Conservation (phyloP, 2,797 vertebrate genomes). For the Centroberyx gerrardi region DNA sequence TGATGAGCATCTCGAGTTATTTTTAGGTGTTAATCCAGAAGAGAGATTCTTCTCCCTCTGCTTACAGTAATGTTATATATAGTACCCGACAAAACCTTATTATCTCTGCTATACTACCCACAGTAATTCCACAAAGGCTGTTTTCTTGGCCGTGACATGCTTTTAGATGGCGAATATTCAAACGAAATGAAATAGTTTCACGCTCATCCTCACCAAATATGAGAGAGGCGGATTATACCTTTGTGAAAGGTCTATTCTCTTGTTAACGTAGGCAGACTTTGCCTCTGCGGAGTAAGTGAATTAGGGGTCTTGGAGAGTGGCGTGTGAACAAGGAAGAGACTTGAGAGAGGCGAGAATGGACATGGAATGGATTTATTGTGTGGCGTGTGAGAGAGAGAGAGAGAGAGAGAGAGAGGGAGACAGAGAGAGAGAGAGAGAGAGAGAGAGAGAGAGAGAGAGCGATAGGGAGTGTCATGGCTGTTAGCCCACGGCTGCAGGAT, state of each 20-base stretch:
- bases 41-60: slow-evolving; percentile 27
- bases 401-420: not conserved
- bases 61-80: slow-evolving; percentile 38
- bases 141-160: not conserved
- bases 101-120: not conserved
- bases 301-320: slow-evolving; percentile 12
- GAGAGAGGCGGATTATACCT: not conserved
- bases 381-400: not conserved
- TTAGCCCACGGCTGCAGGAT: slow-evolving; percentile 21
- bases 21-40: slow-evolving; percentile 68
- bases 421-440: not conserved
- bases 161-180: not conserved
- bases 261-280: not conserved
- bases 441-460: not conserved
- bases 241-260: not conserved
- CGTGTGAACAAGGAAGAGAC: slow-evolving; percentile 24
- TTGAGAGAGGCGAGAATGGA: slow-evolving; percentile 51
- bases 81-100: not conserved
- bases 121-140: not conserved
- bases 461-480: not conserved
- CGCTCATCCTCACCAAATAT: not conserved
- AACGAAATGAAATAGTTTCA: too few species aligned
- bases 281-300: slow-evolving; percentile 17
- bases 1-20: slow-evolving; percentile 71
- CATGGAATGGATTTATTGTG: slow-evolving; percentile 5